These are phyloP conservation scores for Notodonta ziczac DNA, from an alignment of 2,888 invertebrate species.

Conservation along the genomic window DNA sequence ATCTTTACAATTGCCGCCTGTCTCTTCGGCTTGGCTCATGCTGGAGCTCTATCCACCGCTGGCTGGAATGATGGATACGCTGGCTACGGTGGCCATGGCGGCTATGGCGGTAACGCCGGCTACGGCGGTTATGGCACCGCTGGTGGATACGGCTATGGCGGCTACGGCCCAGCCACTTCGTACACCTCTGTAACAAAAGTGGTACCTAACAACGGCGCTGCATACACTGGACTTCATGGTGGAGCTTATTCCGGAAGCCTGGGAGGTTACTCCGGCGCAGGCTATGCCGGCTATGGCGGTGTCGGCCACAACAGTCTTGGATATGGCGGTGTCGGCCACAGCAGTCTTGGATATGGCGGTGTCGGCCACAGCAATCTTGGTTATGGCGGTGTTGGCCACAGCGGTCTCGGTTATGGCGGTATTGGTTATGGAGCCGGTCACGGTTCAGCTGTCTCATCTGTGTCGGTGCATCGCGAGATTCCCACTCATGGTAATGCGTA, in stretches of 20 bases:
- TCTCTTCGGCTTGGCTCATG: constrained; percentile 55
- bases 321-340: constrained; percentile 13
- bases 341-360: constrained; percentile 20
- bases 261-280: constrained; percentile 12
- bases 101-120: constrained; percentile 17
- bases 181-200: constrained; percentile 41
- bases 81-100: constrained; percentile 19
- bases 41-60: constrained; percentile 44
- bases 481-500: constrained; percentile 9
- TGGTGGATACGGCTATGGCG: constrained; percentile 17
- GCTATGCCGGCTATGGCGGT: constrained; percentile 27
- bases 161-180: constrained; percentile 37
- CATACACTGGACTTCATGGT: constrained; percentile 17
- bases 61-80: constrained; percentile 19
- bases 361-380: constrained; percentile 1
- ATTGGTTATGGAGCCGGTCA: constrained; percentile 20
- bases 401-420: constrained; percentile 22
- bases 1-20: constrained; percentile 50
- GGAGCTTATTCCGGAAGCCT: constrained; percentile 21
- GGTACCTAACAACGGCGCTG: constrained; percentile 23
- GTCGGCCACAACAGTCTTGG: constrained; percentile 26
- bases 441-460: constrained; percentile 44
- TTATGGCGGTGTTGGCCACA: constrained; percentile 30
- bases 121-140: constrained; percentile 14
- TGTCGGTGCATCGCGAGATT: constrained; percentile 37